These are phyloP conservation scores for Idaea dimidiata DNA, from an alignment of 2,888 invertebrate species.

Conservation along the genomic window DNA sequence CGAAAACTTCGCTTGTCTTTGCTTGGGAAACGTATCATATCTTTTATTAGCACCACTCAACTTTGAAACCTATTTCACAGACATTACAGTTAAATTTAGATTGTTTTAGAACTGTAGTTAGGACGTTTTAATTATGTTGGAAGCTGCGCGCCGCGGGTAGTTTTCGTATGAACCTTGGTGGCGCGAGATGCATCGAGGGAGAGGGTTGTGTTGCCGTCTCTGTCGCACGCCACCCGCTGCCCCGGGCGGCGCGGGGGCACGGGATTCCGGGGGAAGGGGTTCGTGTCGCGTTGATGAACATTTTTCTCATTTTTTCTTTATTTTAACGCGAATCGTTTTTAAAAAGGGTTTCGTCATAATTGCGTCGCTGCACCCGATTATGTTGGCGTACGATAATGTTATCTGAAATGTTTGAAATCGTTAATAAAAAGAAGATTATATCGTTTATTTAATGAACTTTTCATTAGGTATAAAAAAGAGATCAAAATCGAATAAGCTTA, in stretches of 20 bases:
- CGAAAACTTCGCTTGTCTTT: slow-evolving; percentile 60
- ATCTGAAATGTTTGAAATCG: slow-evolving; percentile 22
- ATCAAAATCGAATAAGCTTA: slow-evolving; percentile 8
- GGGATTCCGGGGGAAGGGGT: slow-evolving; percentile 47
- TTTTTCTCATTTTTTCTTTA: slow-evolving; percentile 79
- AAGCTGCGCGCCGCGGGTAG: slow-evolving; percentile 75
- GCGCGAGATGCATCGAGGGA: slow-evolving; percentile 71
- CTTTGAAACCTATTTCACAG: slow-evolving; percentile 4
- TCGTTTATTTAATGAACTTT: not conserved
- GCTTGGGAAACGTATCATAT: slow-evolving; percentile 34
- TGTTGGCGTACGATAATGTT: slow-evolving; percentile 65
- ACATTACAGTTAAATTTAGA: slow-evolving; percentile 25
- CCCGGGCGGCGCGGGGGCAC: slow-evolving; percentile 51
- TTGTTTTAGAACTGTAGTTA: slow-evolving; percentile 25
- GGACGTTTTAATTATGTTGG: slow-evolving; percentile 32
- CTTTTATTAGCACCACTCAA: slow-evolving; percentile 13
- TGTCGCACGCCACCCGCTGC: slow-evolving; percentile 67
- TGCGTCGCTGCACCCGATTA: slow-evolving; percentile 73
- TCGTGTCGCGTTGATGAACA: slow-evolving; percentile 81
- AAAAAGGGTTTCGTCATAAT: slow-evolving; percentile 80
- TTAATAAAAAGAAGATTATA: not conserved
- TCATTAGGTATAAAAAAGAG: not conserved
- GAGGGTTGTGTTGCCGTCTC: slow-evolving; percentile 44
- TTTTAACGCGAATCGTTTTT: slow-evolving; percentile 80
- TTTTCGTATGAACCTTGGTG: slow-evolving; percentile 76